A percentile compares a stretch with the other conserved stretches of the same genome.
Evolutionary conservation across 1,140 invertebrate species (phyloP).

Genomic region (Coenobita brevimanus): DNA sequence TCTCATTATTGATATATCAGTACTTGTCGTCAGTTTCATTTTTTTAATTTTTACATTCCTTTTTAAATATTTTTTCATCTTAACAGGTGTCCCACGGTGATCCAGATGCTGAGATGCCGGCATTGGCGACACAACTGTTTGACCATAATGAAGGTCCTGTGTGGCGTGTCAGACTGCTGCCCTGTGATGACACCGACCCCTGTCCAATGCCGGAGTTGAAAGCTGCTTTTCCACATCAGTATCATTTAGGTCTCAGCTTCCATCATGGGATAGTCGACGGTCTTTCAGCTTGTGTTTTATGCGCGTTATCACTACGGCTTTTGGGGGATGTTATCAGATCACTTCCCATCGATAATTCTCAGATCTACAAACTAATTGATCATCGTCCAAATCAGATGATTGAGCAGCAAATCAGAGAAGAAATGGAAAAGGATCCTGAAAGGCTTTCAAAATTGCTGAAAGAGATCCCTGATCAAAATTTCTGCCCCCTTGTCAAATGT

Average conservation of each 20-base stretch:
- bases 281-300: not conserved
- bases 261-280: not conserved
- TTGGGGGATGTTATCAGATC: not conserved
- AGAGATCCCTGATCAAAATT: not conserved
- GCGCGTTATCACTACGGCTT: not conserved
- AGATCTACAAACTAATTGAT: not conserved
- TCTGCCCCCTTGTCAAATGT: not conserved
- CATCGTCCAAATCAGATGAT: not conserved
- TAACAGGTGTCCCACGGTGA: too few relatives aligned
- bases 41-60: too few relatives aligned
- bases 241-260: not conserved
- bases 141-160: not conserved
- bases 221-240: constrained; percentile 1
- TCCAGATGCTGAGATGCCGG: too few relatives aligned
- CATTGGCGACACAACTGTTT: too few relatives aligned
- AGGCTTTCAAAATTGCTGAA: too few relatives aligned
- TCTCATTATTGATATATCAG: too few relatives aligned
- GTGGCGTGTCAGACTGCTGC: not conserved
- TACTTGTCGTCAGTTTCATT: too few relatives aligned
- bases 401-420: not conserved
- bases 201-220: constrained; percentile 2
- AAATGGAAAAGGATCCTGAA: constrained; percentile 15
- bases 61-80: too few relatives aligned
- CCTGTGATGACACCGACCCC: not conserved
- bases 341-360: not conserved